These are phyloP conservation scores for Acanthosepion pharaonis DNA, from an alignment of 2,888 invertebrate species.

Conservation along the genomic window DNA sequence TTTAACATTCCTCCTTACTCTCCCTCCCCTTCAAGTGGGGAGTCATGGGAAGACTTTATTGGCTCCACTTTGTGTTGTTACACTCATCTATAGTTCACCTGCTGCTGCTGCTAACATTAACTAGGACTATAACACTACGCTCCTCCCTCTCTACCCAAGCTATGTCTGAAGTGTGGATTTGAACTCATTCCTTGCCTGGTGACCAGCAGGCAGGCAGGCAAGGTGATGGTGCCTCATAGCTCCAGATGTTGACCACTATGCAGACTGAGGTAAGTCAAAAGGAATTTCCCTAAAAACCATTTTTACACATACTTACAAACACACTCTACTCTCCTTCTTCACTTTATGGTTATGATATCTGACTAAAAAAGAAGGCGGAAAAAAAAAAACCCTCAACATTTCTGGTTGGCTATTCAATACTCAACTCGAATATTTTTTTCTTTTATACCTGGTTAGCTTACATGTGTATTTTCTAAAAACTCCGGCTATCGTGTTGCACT, in stretches of 20 bases:
- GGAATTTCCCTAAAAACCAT: not conserved
- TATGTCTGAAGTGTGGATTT: constrained; percentile 44
- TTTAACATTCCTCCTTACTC: not conserved
- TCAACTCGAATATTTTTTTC: not conserved
- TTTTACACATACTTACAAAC: not conserved
- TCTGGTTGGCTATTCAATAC: not conserved
- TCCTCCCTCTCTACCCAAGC: constrained; percentile 34
- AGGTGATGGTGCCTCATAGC: constrained; percentile 45
- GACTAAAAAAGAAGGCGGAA: not conserved
- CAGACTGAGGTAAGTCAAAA: constrained; percentile 42
- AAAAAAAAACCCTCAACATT: not conserved
- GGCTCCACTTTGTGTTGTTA: constrained; percentile 45
- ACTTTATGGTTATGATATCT: too few relatives aligned
- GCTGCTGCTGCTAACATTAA: constrained; percentile 43
- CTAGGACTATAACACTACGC: constrained; percentile 39
- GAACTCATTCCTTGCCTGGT: constrained; percentile 42
- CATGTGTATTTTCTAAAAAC: not conserved
- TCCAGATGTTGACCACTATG: constrained; percentile 45
- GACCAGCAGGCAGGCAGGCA: constrained; percentile 42
- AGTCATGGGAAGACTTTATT: constrained; percentile 45
- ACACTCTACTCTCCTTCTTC: not conserved
- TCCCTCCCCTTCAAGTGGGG: constrained; percentile 34
- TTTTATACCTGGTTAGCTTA: not conserved
- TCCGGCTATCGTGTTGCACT: not conserved
- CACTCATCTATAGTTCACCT: constrained; percentile 45